Conservation (phyloP, 2,888 invertebrate species). For the Pteria penguin region DNA sequence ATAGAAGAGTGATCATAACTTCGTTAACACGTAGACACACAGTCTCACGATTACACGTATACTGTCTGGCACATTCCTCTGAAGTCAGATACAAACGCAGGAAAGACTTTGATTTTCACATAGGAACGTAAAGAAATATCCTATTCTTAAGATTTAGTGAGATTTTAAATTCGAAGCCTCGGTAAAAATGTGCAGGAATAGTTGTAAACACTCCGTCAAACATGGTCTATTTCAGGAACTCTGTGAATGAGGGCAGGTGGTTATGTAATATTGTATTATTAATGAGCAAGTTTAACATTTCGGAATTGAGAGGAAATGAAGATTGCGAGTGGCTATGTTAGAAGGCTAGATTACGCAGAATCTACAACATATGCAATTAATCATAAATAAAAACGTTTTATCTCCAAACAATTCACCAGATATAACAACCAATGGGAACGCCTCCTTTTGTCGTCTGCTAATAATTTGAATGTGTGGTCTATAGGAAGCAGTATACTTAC, state of each 20-base stretch:
- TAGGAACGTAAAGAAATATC: neutral
- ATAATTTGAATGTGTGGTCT: neutral
- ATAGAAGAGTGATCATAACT: too few relatives aligned
- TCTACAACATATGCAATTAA: neutral
- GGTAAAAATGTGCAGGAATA: neutral
- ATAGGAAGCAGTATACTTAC: neutral
- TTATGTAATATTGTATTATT: neutral
- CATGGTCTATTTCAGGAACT: neutral
- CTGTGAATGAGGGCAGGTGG: neutral
- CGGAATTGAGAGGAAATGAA: neutral
- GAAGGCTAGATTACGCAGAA: neutral
- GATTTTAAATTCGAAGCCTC: neutral
- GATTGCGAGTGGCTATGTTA: neutral
- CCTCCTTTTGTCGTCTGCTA: neutral
- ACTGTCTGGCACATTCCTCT: too few relatives aligned
- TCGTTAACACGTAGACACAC: too few relatives aligned
- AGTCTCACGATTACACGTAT: too few relatives aligned
- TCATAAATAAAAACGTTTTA: neutral
- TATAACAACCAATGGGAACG: neutral
- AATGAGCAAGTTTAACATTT: neutral
- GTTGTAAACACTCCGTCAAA: neutral
- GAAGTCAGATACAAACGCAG: too few relatives aligned
- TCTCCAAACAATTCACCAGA: neutral
- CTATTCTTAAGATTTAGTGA: neutral
- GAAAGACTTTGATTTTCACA: too few relatives aligned